phyloP scores from a whole-genome alignment of 2,797 vertebrate genomes.

The Sebastes nivosus region DNA sequence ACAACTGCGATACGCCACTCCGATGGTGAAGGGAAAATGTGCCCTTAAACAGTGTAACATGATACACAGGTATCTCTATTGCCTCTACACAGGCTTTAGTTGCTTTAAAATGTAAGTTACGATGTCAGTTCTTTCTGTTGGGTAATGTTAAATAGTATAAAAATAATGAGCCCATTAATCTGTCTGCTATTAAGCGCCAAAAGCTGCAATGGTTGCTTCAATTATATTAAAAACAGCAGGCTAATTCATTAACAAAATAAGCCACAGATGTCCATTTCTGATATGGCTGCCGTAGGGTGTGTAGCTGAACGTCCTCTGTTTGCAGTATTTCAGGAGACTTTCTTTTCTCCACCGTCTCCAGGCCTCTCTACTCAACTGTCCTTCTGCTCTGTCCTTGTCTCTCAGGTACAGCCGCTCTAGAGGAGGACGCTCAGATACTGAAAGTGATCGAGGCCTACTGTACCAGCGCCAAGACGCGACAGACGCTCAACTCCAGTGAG shows the following conservation, averaged over 20 bases:
- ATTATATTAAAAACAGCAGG: no score
- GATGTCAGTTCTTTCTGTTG: neutral
- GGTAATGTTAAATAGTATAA: neutral
- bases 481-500: slow-evolving; percentile 99
- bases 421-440: slow-evolving; percentile 97
- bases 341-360: neutral
- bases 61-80: neutral
- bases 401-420: slow-evolving; percentile 93
- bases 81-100: neutral
- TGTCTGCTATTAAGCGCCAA: neutral
- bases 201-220: no score
- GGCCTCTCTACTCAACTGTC: neutral
- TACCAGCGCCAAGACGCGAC: slow-evolving; percentile 96
- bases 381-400: neutral
- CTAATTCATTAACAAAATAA: no score
- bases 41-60: no score
- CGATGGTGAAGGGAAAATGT: neutral
- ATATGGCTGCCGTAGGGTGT: no score
- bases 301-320: neutral
- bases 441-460: slow-evolving; percentile 99
- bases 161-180: neutral
- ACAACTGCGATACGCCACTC: neutral
- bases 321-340: neutral
- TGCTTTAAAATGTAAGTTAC: neutral
- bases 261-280: no score